phyloP scores from a whole-genome alignment of 1,140 invertebrate species.

The Mizuhopecten yessoensis region DNA sequence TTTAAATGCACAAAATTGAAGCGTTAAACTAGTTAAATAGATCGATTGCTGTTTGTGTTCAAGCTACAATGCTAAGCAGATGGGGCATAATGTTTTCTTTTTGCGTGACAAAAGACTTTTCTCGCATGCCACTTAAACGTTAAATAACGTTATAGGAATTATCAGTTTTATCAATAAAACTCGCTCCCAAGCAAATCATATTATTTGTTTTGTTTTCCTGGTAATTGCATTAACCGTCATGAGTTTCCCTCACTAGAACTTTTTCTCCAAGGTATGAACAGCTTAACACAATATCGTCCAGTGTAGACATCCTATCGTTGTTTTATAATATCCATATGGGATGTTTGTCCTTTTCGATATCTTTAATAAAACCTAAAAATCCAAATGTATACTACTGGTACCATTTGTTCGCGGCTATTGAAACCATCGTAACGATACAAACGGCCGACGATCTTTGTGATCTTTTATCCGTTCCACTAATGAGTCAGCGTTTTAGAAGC shows the following conservation, averaged over 20 bases:
- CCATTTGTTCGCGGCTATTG: background rate
- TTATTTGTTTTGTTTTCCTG: conserved; percentile 35
- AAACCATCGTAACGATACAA: too few relatives aligned
- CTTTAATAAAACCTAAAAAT: background rate
- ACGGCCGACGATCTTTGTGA: too few relatives aligned
- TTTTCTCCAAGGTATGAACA: background rate
- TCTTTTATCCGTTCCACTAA: too few relatives aligned
- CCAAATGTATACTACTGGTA: background rate
- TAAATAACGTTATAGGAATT: conserved; percentile 22
- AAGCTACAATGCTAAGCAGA: background rate
- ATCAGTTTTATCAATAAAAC: conserved; percentile 40
- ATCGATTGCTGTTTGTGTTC: conserved; percentile 1
- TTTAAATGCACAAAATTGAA: conserved; percentile 19
- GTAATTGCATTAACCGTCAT: conserved; percentile 17
- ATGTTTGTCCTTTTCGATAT: background rate
- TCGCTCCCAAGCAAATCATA: conserved; percentile 6
- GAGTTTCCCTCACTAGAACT: background rate
- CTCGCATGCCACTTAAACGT: conserved; percentile 32
- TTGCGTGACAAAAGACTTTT: conserved; percentile 28
- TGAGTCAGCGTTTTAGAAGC: too few relatives aligned
- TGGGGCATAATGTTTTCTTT: conserved; percentile 6
- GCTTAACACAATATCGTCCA: background rate
- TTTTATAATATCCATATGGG: too few relatives aligned
- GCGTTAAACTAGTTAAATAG: background rate
- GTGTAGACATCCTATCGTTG: too few relatives aligned